These are phyloP conservation scores for Melanostigma gelatinosum DNA, from an alignment of 2,113 vertebrate species.

Conservation along the genomic window DNA sequence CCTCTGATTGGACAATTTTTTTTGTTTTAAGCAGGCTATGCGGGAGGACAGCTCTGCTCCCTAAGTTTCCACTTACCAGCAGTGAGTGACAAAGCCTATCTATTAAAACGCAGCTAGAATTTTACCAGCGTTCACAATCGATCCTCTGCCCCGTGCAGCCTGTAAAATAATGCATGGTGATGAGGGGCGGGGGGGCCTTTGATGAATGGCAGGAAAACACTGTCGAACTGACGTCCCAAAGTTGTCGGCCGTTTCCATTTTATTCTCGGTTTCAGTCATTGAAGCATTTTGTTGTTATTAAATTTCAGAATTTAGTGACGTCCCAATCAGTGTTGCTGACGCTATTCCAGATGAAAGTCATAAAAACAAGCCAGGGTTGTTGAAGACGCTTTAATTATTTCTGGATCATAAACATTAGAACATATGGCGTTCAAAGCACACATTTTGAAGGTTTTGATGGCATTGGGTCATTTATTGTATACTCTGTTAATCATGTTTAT, in stretches of 20 bases:
- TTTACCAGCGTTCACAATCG: slow-evolving; percentile 63
- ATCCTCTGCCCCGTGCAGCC: slow-evolving; percentile 53
- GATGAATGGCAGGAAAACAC: slow-evolving; percentile 43
- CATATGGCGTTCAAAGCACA: neutral
- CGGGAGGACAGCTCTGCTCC: slow-evolving; percentile 56
- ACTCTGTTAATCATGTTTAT: neutral
- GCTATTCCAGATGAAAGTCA: slow-evolving; percentile 25
- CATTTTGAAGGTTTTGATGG: slow-evolving; percentile 11
- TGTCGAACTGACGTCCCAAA: slow-evolving; percentile 13
- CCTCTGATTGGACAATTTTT: slow-evolving; percentile 62
- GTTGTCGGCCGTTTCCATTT: slow-evolving; percentile 27
- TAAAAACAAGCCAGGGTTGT: slow-evolving; percentile 27
- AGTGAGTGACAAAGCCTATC: slow-evolving; percentile 69
- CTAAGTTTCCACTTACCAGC: slow-evolving; percentile 43
- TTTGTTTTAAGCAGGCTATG: slow-evolving; percentile 56
- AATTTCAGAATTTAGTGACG: slow-evolving; percentile 18
- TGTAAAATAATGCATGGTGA: slow-evolving; percentile 72
- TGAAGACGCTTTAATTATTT: slow-evolving; percentile 39
- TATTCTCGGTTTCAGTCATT: slow-evolving; percentile 5
- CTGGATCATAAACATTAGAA: slow-evolving; percentile 33
- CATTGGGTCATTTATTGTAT: slow-evolving; percentile 7
- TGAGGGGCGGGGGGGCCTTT: slow-evolving; percentile 32
- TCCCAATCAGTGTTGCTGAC: slow-evolving; percentile 25
- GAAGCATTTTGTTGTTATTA: neutral
- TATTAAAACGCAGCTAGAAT: slow-evolving; percentile 62